Base-by-base conservation (phyloP, 1,140 invertebrate genomes). In the Whitmania pigra region DNA sequence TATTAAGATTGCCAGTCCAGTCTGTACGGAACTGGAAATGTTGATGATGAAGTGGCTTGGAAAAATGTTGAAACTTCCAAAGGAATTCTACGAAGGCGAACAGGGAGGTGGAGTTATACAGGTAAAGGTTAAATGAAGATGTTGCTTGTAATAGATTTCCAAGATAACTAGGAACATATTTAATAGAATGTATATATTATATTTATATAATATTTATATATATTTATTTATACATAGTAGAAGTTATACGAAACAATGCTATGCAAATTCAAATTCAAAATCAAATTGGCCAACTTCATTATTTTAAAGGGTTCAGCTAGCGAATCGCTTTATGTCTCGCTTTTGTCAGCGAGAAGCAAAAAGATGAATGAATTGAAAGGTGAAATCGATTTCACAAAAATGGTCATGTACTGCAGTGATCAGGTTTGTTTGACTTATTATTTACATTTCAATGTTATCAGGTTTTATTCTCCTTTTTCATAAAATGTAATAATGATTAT, bases 1-100 rank as follows among this genome's bases (percentile, higher is more conserved):
- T n/a, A 43, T 43, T 43, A 93, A 43, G 93, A 88, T 91, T 66
- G 86, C 91, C 22, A 92, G 91, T 79, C 94, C 94, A 0, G 91
- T 90, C 0, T 94, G 90, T 76, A 97, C 94, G 0, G 94, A 97
- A 82, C 84, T 97, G 2, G 94, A 97, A 85, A 90, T 95, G 27
- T 84, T 91, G 0, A 89, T 93, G 71, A 89, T 95, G 88, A 92
- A 98, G 79, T 98, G 94, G 95, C 80, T 97, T 25, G 80, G 88
- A 5, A 93, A 94, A 82, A 84, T 94, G 76, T 77, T 98, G 0
- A 86, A 87, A 15, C 81, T 98, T 0, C 95, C 95, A 0, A 84
- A 89, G 71, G 86, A 89, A 49, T 95, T 94, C 79, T 82, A 94
- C 0, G 88, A 89, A 75, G 86, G 87, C 75, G 89, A 90, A 0